Percentiles rank a stretch among this genome's conserved stretches.
phyloP scores from a whole-genome alignment of 2,797 vertebrate genomes.

The Ammospiza maritima region DNA sequence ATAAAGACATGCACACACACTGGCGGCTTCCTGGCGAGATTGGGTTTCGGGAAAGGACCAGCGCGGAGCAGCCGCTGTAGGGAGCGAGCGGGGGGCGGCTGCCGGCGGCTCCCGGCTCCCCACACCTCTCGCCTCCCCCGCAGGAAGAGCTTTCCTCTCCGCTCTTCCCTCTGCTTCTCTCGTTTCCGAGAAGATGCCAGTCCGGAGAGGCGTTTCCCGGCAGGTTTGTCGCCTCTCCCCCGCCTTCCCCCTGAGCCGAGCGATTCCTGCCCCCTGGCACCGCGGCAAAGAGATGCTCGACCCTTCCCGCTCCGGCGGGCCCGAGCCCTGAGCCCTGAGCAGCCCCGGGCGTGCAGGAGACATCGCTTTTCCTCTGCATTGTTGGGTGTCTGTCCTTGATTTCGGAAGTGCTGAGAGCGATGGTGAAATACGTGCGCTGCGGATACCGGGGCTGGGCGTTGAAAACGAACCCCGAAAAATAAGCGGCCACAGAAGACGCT shows the following conservation, averaged over 20 bases:
- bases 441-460: background rate
- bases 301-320: background rate
- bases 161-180: background rate
- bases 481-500: background rate
- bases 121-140: background rate
- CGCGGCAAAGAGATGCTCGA: background rate
- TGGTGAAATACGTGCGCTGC: background rate
- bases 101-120: background rate
- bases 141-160: background rate
- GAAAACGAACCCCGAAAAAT: background rate
- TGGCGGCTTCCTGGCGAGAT: background rate
- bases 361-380: background rate
- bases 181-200: background rate
- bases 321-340: background rate
- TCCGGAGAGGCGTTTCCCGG: background rate
- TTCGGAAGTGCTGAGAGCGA: background rate
- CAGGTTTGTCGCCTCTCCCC: background rate
- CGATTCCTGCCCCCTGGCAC: background rate
- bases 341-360: background rate
- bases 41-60: background rate
- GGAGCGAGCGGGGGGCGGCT: background rate
- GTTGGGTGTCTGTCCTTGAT: background rate
- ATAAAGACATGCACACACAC: background rate
- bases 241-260: background rate
- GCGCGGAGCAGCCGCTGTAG: background rate